Conservation (phyloP, 2,113 vertebrate genomes). For the Spea bombifrons region DNA sequence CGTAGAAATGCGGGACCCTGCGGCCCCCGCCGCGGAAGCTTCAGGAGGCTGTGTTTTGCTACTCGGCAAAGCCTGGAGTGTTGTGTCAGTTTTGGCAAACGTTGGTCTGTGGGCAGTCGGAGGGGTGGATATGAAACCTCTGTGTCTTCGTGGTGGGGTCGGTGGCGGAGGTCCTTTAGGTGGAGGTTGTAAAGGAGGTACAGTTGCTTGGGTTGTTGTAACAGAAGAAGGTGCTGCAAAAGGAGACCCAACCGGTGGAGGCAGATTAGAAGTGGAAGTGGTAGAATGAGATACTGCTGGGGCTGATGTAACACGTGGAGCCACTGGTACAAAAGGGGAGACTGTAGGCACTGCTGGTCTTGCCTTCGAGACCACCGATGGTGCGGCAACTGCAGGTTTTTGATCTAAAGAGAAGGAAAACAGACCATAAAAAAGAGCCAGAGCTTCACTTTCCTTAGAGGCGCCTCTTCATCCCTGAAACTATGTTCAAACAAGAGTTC, state of each 20-base stretch:
- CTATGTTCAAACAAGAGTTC: too few species aligned
- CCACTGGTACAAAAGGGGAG: slow-evolving; percentile 56
- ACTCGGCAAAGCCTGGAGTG: neutral
- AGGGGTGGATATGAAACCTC: slow-evolving; percentile 44
- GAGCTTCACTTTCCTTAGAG: neutral
- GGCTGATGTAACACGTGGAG: slow-evolving; percentile 2
- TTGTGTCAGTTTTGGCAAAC: slow-evolving; percentile 14
- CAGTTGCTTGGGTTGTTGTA: slow-evolving; percentile 23
- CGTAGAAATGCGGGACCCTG: slow-evolving; percentile 47
- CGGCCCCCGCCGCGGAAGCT: neutral
- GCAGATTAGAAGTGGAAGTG: slow-evolving; percentile 7
- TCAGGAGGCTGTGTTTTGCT: slow-evolving; percentile 23
- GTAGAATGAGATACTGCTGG: neutral
- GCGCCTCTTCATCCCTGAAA: neutral
- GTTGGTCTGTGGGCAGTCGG: slow-evolving; percentile 10
- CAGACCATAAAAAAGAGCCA: neutral
- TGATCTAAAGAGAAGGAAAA: slow-evolving; percentile 60
- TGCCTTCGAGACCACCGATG: slow-evolving; percentile 1
- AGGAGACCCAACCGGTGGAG: slow-evolving; percentile 28
- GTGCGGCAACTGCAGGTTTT: slow-evolving; percentile 54
- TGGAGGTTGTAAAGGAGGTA: slow-evolving; percentile 43
- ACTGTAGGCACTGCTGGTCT: slow-evolving; percentile 1
- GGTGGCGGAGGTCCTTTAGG: slow-evolving; percentile 49
- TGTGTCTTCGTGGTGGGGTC: slow-evolving; percentile 58
- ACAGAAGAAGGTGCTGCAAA: slow-evolving; percentile 43